phyloP scores from a whole-genome alignment of 2,888 invertebrate species.

The Harpagoxenus sublaevis region DNA sequence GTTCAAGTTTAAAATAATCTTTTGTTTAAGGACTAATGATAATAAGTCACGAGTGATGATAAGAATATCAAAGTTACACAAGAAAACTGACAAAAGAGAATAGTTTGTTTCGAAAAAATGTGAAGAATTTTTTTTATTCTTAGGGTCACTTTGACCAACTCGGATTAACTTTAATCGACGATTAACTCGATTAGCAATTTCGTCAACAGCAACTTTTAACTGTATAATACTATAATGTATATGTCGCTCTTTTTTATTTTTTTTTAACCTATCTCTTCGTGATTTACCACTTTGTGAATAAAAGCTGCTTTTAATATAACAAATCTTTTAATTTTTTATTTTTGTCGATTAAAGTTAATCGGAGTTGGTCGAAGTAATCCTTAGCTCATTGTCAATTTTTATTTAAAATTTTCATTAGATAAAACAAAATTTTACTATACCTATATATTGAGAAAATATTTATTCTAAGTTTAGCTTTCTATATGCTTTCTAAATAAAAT shows the following conservation, averaged over 20 bases:
- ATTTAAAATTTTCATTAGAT: not conserved
- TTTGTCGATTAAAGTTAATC: too few relatives aligned
- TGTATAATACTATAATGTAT: too few relatives aligned
- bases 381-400: not conserved
- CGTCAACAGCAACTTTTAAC: too few relatives aligned
- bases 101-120: not conserved
- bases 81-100: not conserved
- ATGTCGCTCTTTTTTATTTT: too few relatives aligned
- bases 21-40: not conserved
- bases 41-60: slow-evolving; percentile 19
- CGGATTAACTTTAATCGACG: too few relatives aligned
- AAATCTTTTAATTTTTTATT: too few relatives aligned
- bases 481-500: not conserved
- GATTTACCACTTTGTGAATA: too few relatives aligned
- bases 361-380: too few relatives aligned
- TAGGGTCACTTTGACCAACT: too few relatives aligned
- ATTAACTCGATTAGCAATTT: too few relatives aligned
- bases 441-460: not conserved
- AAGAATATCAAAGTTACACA: not conserved
- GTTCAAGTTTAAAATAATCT: not conserved
- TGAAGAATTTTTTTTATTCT: not conserved
- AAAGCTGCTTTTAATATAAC: too few relatives aligned
- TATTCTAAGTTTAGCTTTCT: not conserved
- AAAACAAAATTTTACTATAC: not conserved
- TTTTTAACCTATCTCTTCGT: too few relatives aligned